A percentile compares a stretch with the other conserved stretches of the same genome.
phyloP scores from a whole-genome alignment of 2,113 vertebrate genomes.

The Periophthalmodon schlosseri region DNA sequence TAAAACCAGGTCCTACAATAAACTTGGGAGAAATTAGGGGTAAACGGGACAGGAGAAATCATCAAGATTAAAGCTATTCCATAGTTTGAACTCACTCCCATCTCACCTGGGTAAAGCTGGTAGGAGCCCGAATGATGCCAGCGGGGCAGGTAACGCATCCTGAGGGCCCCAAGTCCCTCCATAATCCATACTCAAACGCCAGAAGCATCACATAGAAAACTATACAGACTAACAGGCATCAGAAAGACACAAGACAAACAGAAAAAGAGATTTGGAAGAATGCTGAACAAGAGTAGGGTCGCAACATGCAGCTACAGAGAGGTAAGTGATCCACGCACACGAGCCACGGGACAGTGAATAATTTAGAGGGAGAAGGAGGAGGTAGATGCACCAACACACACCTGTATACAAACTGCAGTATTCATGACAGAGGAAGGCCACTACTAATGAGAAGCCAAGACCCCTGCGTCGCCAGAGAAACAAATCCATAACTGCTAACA shows the following conservation, averaged over 20 bases:
- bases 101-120: conserved; percentile 92
- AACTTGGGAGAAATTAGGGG: neutral
- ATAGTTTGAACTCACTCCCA: neutral
- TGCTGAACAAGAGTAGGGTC: conserved; percentile 53
- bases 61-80: too few species aligned
- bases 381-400: conserved; percentile 14
- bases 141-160: conserved; percentile 86
- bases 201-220: conserved; percentile 10
- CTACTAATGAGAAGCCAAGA: conserved; percentile 45
- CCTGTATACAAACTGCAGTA: conserved; percentile 35
- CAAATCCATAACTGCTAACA: neutral
- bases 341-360: conserved; percentile 80
- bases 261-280: conserved; percentile 29
- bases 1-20: neutral
- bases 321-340: conserved; percentile 75
- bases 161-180: conserved; percentile 86
- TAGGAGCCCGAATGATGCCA: conserved; percentile 95
- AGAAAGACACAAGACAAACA: neutral
- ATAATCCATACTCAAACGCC: conserved; percentile 81
- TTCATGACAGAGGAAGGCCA: conserved; percentile 61
- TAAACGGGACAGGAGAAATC: neutral
- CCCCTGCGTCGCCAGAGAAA: conserved; percentile 12
- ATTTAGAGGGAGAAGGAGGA: conserved; percentile 80
- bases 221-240: conserved; percentile 14
- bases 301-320: conserved; percentile 39